Base-by-base conservation (phyloP, 2,888 invertebrate genomes). In the Caenorhabditis doughertyi region DNA sequence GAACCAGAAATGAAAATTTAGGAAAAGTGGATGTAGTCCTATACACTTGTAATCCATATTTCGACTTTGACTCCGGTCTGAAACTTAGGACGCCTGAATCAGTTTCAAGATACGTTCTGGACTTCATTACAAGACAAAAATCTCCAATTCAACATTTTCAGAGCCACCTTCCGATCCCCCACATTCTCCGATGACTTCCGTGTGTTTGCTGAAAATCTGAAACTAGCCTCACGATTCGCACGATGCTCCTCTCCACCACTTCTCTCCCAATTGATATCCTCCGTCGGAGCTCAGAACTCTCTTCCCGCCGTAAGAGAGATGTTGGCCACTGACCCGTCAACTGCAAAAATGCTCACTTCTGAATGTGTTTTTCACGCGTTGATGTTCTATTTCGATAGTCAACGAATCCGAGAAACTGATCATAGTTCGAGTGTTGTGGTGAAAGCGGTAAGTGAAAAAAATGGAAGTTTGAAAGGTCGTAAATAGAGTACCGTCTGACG, bases 311-410 rank as follows among this genome's bases (percentile, higher is more conserved):
- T 81, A 3, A 42, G 62, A 8, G 81, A 81, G 18, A 77, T 81
- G 81, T 32, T 81, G 7, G 5, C 53, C 0, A 42, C 39, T 16
- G 81, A 81, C 27, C 0, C 71, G 0, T 49, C 72, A 4, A 53
- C 65, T 11, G 76, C 60, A 2, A 23, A 25, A 1, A 21, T 51
- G 11, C 51, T 81, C 2, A 42, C 76, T 0, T 25, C 81, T 3
- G 77, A 81, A 39, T 72, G 81, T 18, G 18, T 77, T 3, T 81
- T 81, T 21, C 77, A 77, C 44, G 60, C 81, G 3, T 39, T 81
- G 1, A 55, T 77, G 58, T 72, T 67, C 23, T 74, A 81, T 55
- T 77, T 67, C 9, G 81, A 72, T 21, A 53, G 25, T 42, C 62
- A 64, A 27, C 51, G 67, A 18, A 35, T 51, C 7, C 55, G 68